Evolutionary conservation across 1,140 invertebrate species (phyloP), one percentile per base, ranked within the genome.

Genomic region (Acyrthosiphon pisum): DNA sequence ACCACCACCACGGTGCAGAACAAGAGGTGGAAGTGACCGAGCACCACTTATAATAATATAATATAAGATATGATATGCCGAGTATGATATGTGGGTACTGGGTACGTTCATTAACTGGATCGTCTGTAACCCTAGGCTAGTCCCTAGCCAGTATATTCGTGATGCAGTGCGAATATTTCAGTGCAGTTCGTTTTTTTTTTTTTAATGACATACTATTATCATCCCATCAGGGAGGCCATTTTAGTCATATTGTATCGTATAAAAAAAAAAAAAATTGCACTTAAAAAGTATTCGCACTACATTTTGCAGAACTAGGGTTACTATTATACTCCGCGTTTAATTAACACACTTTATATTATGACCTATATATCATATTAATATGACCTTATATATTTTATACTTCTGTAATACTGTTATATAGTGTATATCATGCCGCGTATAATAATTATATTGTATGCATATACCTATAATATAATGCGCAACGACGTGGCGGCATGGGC

Each of bases 1-100:
- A 23, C 48, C 8, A 53, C 35, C 8, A 53, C 37, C 18, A 3
- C 48, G 9, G 11, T 37, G 6, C 44, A 30, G 1, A 86, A 86
- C 3, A 86, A 93, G 44, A 86, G 56, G 26, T 91, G 90, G 90
- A 92, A 92, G 20, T 91, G 76, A 91, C 46, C n/a, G 60, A 4
- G 30, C 14, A 76, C 60, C n/a, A 76, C 18, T 30, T 18, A 76
- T 18, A n/a, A 18, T 68, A 41, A 37, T 37, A 37, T 37, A 37
- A 37, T 37, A 37, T 37, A 37, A 1, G 2, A 68, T 68, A n/a
- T n/a, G 2, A 68, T 76, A n/a, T n/a, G 30, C 3, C 14, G 60
- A 76, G 60, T 76, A 76, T 41, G 4, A n/a, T n/a, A n/a, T n/a
- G n/a, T n/a, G n/a, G n/a, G n/a, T n/a, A n/a, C n/a, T 4, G 22